Conservation (phyloP, 2,888 invertebrate genomes). For the Patella depressa region DNA sequence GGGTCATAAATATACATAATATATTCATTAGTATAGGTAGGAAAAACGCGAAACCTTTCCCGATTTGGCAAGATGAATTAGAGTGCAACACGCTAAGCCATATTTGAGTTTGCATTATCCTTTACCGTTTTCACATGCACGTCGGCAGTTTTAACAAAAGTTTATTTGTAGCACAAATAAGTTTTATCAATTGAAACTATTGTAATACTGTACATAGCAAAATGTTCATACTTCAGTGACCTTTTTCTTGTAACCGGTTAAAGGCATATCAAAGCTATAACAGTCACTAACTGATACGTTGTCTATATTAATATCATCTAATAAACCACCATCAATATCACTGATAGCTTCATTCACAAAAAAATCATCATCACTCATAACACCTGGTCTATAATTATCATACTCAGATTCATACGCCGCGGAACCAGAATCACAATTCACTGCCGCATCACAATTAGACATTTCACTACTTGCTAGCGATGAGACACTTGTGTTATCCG, state of each 20-base stretch:
- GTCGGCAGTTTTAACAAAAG: too few relatives aligned
- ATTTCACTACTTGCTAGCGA: constrained; percentile 69
- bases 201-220: neutral
- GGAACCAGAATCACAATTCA: constrained; percentile 67
- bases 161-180: too few relatives aligned
- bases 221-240: constrained; percentile 55
- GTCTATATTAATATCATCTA: constrained; percentile 68
- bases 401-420: constrained; percentile 83
- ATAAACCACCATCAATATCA: constrained; percentile 70
- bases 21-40: too few relatives aligned
- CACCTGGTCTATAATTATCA: constrained; percentile 77
- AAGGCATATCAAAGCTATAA: constrained; percentile 66
- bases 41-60: too few relatives aligned
- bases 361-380: constrained; percentile 72
- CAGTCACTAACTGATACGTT: constrained; percentile 68
- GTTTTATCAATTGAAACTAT: neutral
- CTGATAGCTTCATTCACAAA: constrained; percentile 68
- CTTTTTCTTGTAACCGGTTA: constrained; percentile 55
- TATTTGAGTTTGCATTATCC: neutral
- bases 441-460: constrained; percentile 66
- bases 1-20: too few relatives aligned
- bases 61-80: too few relatives aligned
- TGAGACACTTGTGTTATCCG: constrained; percentile 67
- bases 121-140: too few relatives aligned
- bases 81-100: too few relatives aligned